These are phyloP conservation scores for Piprites chloris DNA, from an alignment of 2,113 vertebrate genomes.

Conservation along the genomic window DNA sequence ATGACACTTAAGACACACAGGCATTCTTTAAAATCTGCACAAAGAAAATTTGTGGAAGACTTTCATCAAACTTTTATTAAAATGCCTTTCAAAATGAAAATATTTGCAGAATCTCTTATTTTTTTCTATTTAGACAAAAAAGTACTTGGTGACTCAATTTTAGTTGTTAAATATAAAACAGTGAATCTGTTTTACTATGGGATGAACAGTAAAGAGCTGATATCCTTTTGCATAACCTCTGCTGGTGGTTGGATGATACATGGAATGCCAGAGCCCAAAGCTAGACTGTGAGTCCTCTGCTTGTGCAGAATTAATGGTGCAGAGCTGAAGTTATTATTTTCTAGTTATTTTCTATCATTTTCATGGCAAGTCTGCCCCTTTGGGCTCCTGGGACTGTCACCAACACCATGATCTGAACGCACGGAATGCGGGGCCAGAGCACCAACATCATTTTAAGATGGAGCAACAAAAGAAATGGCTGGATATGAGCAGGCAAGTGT, in stretches of 20 bases:
- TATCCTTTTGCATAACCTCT: neutral
- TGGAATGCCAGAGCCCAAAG: neutral
- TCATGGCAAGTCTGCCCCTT: neutral
- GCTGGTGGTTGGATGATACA: neutral
- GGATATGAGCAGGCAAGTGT: neutral
- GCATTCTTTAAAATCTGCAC: neutral
- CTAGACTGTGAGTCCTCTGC: neutral
- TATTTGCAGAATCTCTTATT: neutral
- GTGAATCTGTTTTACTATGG: neutral
- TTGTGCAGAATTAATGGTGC: neutral
- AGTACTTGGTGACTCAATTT: neutral
- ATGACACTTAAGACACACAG: neutral
- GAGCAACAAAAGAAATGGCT: neutral
- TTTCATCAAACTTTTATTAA: neutral
- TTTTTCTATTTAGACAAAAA: neutral
- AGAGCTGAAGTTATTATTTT: neutral
- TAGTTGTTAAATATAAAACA: neutral
- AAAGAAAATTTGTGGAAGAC: neutral
- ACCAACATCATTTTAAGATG: neutral
- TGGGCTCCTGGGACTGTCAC: neutral
- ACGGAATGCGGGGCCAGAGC: fast-evolving
- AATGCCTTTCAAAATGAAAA: neutral
- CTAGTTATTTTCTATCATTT: neutral
- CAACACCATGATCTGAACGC: neutral
- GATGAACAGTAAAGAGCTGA: neutral